Conservation (phyloP, 2,797 vertebrate species). For the Remorina albescens region DNA sequence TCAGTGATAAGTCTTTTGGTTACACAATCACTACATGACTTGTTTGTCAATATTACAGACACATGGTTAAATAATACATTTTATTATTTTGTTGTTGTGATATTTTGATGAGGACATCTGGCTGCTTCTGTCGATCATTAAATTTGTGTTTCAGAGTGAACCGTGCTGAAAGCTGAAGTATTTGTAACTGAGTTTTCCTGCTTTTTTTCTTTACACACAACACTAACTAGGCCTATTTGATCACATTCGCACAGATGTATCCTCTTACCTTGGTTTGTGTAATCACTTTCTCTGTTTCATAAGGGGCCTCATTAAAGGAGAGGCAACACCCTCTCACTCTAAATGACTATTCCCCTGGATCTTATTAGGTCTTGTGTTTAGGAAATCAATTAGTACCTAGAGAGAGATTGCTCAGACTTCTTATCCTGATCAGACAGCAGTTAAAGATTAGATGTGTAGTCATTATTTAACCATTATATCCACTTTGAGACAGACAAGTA, state of each 20-base stretch:
- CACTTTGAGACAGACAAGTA: conserved; percentile 45
- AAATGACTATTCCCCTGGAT: conserved; percentile 77
- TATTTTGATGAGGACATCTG: background rate
- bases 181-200: conserved; percentile 15
- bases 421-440: conserved; percentile 64
- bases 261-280: conserved; percentile 43
- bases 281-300: conserved; percentile 62
- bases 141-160: background rate
- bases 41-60: background rate
- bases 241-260: conserved; percentile 21
- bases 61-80: background rate
- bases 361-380: conserved; percentile 71
- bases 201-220: conserved; percentile 14
- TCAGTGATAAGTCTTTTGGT: too few species aligned
- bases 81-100: background rate
- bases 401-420: conserved; percentile 67
- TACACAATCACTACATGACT: too few species aligned
- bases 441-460: conserved; percentile 70
- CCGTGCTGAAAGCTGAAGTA: background rate
- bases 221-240: background rate
- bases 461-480: conserved; percentile 77
- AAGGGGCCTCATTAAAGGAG: conserved; percentile 66
- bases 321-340: conserved; percentile 59
- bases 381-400: conserved; percentile 73
- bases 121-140: background rate